These are phyloP conservation scores for Cephus nigrinus DNA, from an alignment of 2,888 invertebrate genomes.

Conservation along the genomic window DNA sequence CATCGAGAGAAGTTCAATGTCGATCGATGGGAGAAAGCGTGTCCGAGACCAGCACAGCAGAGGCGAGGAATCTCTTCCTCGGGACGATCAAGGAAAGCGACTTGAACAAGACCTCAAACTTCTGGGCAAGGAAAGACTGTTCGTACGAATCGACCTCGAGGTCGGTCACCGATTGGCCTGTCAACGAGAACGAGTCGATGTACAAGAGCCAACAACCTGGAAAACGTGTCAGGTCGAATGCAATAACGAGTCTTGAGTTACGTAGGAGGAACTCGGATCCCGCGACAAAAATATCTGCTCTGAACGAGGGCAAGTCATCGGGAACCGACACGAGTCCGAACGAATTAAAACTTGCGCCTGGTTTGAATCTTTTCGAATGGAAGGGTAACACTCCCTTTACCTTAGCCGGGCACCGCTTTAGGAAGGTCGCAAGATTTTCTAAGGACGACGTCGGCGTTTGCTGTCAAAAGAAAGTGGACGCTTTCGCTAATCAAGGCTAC, in stretches of 20 bases:
- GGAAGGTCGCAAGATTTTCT: conserved; percentile 80
- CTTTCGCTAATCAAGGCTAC: conserved; percentile 82
- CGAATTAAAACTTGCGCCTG: conserved; percentile 66
- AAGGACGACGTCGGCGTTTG: conserved; percentile 86
- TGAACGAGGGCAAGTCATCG: conserved; percentile 64
- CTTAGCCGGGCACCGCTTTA: conserved; percentile 81
- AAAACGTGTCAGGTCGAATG: conserved; percentile 64
- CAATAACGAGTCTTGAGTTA: conserved; percentile 67
- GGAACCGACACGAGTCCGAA: conserved; percentile 67
- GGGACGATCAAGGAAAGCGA: conserved; percentile 62
- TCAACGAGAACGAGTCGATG: conserved; percentile 52
- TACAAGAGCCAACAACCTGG: conserved; percentile 51
- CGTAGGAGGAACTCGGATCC: conserved; percentile 82
- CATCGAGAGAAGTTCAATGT: conserved; percentile 60
- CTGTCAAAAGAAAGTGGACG: conserved; percentile 84
- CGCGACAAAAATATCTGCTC: conserved; percentile 69
- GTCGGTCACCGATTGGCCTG: conserved; percentile 59
- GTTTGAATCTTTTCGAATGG: conserved; percentile 73
- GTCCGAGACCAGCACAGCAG: conserved; percentile 41
- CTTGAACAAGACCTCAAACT: conserved; percentile 48
- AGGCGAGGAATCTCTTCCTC: conserved; percentile 56
- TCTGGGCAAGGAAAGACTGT: conserved; percentile 47
- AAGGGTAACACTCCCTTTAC: conserved; percentile 73
- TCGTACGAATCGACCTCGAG: conserved; percentile 45
- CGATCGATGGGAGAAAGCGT: conserved; percentile 64